Conservation (phyloP, 2,113 vertebrate species). For the Gulo gulo region DNA sequence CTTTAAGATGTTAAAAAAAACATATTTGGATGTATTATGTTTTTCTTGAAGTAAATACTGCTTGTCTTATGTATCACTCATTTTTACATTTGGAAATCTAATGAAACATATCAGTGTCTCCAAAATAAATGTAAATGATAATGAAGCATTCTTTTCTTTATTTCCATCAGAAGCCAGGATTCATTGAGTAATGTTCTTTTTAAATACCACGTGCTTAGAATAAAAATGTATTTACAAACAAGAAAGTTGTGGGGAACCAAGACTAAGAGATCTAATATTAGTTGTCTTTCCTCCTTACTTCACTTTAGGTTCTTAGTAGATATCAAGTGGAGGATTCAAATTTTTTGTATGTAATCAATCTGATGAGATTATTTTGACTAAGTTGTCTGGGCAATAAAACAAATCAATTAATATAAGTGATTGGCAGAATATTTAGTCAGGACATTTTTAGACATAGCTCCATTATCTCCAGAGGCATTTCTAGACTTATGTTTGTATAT, state of each 20-base stretch:
- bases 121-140: conserved; percentile 10
- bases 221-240: background rate
- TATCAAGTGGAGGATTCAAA: background rate
- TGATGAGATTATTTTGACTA: background rate
- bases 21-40: background rate
- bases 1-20: conserved; percentile 24
- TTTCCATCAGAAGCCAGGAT: background rate
- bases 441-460: background rate
- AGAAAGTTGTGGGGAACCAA: background rate
- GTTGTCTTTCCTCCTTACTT: background rate
- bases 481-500: background rate
- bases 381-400: background rate
- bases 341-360: background rate
- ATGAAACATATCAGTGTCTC: conserved; percentile 7
- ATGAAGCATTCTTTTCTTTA: background rate
- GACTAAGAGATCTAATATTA: background rate
- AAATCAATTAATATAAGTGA: background rate
- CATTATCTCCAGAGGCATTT: conserved; percentile 7
- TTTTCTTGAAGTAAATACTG: conserved; percentile 20
- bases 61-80: background rate
- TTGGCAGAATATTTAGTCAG: background rate
- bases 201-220: background rate
- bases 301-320: background rate
- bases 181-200: background rate
- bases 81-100: conserved; percentile 27